Evolutionary conservation across 1,140 invertebrate species (phyloP).

Genomic region (Hormaphis cornu): DNA sequence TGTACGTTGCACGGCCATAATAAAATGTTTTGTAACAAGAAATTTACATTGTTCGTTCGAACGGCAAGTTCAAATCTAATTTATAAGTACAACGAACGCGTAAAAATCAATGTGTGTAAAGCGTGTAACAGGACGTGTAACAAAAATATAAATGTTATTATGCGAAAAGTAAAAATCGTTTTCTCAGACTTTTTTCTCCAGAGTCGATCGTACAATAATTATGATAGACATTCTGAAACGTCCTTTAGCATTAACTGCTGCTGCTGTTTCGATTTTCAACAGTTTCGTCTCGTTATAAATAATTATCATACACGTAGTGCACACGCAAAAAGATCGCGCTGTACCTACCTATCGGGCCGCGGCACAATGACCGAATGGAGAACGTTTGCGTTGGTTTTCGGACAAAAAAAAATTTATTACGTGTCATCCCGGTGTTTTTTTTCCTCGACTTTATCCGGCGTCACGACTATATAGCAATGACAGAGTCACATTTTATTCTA

Average conservation of each 20-base stretch:
- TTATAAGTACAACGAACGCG: not conserved
- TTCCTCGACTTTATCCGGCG: not conserved
- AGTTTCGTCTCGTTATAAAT: too few relatives aligned
- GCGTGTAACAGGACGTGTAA: too few relatives aligned
- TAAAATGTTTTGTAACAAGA: not conserved
- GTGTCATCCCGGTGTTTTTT: not conserved
- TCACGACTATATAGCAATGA: not conserved
- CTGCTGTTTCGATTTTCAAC: too few relatives aligned
- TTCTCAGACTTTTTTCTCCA: too few relatives aligned
- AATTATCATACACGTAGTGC: too few relatives aligned
- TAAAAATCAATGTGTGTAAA: too few relatives aligned
- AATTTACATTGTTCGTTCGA: not conserved
- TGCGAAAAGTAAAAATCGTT: too few relatives aligned
- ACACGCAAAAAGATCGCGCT: not conserved
- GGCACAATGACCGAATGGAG: not conserved
- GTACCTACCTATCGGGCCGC: not conserved
- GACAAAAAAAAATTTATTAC: not conserved
- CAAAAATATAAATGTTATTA: too few relatives aligned
- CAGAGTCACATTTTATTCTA: not conserved
- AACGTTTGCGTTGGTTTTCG: not conserved
- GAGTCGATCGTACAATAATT: too few relatives aligned
- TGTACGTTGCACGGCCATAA: not conserved
- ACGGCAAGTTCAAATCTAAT: conserved; percentile 1
- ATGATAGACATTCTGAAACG: too few relatives aligned
- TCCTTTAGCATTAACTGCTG: too few relatives aligned